Percentiles rank a stretch among this genome's conserved stretches.
These are phyloP conservation scores for Sceloporus undulatus DNA, from an alignment of 2,113 vertebrate genomes.

Conservation along the genomic window DNA sequence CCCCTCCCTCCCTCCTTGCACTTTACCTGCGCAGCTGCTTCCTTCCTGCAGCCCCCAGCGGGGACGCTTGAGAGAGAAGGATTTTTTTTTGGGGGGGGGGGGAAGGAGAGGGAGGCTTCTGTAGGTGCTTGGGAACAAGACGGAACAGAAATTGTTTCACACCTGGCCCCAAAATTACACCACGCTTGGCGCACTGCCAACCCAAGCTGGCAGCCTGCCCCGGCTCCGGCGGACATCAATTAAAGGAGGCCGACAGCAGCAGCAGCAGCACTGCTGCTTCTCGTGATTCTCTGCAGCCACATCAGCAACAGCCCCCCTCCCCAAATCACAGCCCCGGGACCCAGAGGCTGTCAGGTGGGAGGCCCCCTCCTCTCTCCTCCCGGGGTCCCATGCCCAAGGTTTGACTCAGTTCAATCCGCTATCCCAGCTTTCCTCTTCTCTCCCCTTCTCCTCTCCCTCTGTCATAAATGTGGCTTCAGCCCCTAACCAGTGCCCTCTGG, in stretches of 20 bases:
- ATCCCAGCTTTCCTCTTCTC: no score
- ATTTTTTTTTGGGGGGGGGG: conserved; percentile 66
- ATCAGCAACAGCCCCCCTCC: conserved; percentile 65
- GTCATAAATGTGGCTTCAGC: no score
- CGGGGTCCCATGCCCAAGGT: conserved; percentile 63
- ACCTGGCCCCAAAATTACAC: conserved; percentile 84
- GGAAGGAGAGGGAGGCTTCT: conserved; percentile 71
- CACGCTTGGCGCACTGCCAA: conserved; percentile 82
- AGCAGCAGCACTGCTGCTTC: conserved; percentile 16
- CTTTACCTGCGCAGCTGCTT: conserved; percentile 82
- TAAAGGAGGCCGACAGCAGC: conserved; percentile 79
- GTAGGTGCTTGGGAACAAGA: conserved; percentile 84
- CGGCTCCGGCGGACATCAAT: conserved; percentile 88
- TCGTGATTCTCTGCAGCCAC: conserved; percentile 62
- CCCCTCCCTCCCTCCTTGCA: conserved; percentile 43
- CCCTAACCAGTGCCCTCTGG: no score
- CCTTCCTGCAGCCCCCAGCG: conserved; percentile 75
- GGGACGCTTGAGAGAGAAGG: no score
- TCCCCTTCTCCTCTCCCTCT: background rate
- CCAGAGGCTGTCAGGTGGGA: conserved; percentile 80
- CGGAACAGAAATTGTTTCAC: conserved; percentile 83
- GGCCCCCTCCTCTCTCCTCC: background rate
- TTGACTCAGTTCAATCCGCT: conserved; percentile 57
- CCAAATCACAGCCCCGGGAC: conserved; percentile 65
- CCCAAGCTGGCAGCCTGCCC: conserved; percentile 81